Conservation (phyloP, 2,113 vertebrate species). For the Daphoenositta chrysoptera region DNA sequence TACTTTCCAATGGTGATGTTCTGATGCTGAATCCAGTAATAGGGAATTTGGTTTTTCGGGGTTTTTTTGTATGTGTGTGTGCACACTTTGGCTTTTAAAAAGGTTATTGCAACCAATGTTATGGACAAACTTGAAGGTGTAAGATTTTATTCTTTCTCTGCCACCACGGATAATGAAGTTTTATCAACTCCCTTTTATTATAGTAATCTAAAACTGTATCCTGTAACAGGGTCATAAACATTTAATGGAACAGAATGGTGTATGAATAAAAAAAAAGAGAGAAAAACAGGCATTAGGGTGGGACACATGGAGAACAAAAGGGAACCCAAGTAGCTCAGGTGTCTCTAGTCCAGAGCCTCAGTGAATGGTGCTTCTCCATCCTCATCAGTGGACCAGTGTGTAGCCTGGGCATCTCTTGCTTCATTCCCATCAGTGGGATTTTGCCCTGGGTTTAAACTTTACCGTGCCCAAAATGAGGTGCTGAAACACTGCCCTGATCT, state of each 20-base stretch:
- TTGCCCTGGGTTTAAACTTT: neutral
- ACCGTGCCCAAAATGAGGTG: neutral
- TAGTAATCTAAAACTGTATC: conserved; percentile 69
- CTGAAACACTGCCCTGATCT: neutral
- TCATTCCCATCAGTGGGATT: neutral
- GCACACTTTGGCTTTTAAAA: conserved; percentile 25
- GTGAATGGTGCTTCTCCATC: neutral
- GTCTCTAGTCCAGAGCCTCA: neutral
- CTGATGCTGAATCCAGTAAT: conserved; percentile 35
- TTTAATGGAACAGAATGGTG: conserved; percentile 71
- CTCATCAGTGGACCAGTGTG: accelerated
- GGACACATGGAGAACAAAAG: conserved; percentile 53
- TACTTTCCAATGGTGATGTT: conserved; percentile 20
- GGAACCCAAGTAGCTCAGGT: conserved; percentile 8
- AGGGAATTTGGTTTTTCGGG: neutral
- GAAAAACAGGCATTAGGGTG: conserved; percentile 5
- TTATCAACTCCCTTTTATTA: conserved; percentile 78
- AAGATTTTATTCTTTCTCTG: conserved; percentile 70
- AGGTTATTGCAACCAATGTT: conserved; percentile 62
- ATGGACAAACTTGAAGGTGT: conserved; percentile 66
- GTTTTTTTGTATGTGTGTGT: neutral
- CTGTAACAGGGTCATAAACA: conserved; percentile 75
- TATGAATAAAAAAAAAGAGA: conserved; percentile 46
- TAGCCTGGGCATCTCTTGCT: neutral
- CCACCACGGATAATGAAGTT: conserved; percentile 73